Conservation (phyloP, 2,888 invertebrate species). For the Panzeria rudis region DNA sequence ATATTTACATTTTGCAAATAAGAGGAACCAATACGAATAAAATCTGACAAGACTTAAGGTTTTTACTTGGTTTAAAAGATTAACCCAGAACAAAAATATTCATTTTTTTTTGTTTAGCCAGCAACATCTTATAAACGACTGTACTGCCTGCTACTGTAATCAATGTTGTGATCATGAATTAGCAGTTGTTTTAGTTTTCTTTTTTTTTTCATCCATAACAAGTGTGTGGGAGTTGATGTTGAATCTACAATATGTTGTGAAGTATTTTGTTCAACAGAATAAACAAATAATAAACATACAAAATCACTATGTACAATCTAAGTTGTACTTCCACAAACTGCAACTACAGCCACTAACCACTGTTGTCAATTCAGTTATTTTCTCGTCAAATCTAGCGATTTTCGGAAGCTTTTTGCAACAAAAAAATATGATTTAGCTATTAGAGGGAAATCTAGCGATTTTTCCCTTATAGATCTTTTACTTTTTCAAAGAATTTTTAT, state of each 20-base stretch:
- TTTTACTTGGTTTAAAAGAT: background rate
- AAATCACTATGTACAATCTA: slow-evolving; percentile 52
- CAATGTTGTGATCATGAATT: slow-evolving; percentile 46
- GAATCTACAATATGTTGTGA: slow-evolving; percentile 24
- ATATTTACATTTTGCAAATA: background rate
- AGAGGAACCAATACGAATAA: background rate
- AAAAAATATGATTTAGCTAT: too few relatives aligned
- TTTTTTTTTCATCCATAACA: slow-evolving; percentile 38
- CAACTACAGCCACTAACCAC: slow-evolving; percentile 8
- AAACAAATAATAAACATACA: slow-evolving; percentile 53
- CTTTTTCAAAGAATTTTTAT: too few relatives aligned
- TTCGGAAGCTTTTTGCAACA: too few relatives aligned
- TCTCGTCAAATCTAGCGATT: too few relatives aligned
- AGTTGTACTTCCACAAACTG: slow-evolving; percentile 31
- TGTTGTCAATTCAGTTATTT: too few relatives aligned
- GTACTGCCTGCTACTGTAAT: slow-evolving; percentile 4
- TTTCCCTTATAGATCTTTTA: too few relatives aligned
- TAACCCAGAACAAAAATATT: background rate
- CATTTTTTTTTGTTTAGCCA: background rate
- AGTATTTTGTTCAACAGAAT: slow-evolving; percentile 46
- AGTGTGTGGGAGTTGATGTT: slow-evolving; percentile 61
- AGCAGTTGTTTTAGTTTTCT: slow-evolving; percentile 28
- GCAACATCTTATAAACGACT: background rate
- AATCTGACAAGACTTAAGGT: background rate
- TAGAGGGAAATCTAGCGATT: too few relatives aligned